Evolutionary conservation across 2,888 invertebrate species (phyloP).

Genomic region (Diarsia brunnea): DNA sequence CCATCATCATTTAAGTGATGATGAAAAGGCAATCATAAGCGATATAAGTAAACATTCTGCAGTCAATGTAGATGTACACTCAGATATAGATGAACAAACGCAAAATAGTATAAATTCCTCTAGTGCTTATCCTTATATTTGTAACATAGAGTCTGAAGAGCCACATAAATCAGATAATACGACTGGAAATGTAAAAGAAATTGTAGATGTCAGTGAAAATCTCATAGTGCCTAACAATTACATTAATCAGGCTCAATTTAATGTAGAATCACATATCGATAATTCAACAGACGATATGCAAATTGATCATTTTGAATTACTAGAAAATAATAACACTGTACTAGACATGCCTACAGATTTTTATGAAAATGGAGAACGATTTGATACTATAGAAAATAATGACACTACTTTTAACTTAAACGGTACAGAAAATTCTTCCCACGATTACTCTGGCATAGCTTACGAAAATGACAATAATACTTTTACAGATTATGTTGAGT

Average conservation of each 20-base stretch:
- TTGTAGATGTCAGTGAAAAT: conserved; percentile 3
- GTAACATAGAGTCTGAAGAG: background rate
- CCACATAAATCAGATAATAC: background rate
- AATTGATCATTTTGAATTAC: background rate
- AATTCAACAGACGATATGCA: background rate
- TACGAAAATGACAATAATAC: background rate
- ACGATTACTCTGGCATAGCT: background rate
- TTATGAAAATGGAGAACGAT: background rate
- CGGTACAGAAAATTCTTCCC: background rate
- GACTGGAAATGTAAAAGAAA: background rate
- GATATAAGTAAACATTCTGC: background rate
- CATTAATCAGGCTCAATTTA: conserved; percentile 5
- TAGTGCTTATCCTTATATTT: background rate
- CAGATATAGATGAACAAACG: background rate
- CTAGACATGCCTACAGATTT: background rate
- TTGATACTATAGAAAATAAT: conserved; percentile 2
- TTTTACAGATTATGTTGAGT: background rate
- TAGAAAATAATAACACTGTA: conserved; percentile 3
- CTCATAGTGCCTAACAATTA: conserved; percentile 16
- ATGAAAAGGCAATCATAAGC: background rate
- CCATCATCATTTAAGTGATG: conserved; percentile 2
- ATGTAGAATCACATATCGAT: conserved; percentile 9
- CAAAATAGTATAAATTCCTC: background rate
- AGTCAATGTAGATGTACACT: background rate
- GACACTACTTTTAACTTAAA: background rate